Conservation (phyloP, 1,140 invertebrate genomes). For the Olivierus martensii region DNA sequence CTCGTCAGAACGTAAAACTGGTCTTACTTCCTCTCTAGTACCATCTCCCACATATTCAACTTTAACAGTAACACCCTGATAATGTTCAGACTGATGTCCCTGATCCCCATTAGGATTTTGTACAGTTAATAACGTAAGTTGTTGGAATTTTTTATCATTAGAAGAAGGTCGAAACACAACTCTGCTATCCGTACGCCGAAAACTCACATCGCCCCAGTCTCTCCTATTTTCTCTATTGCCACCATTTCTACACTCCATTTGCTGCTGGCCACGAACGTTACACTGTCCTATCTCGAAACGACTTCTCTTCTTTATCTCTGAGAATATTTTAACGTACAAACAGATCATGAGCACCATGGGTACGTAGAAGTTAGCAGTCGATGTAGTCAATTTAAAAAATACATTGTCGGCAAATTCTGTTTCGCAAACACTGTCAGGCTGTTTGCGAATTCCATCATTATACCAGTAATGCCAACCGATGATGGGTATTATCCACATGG, state of each 20-base stretch:
- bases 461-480: slow-evolving; percentile 34
- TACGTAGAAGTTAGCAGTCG: slow-evolving; percentile 42
- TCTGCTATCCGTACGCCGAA: not conserved
- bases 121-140: slow-evolving; percentile 2
- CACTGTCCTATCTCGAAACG: slow-evolving; percentile 28
- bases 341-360: slow-evolving; percentile 40
- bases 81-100: slow-evolving; percentile 10
- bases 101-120: slow-evolving; percentile 3
- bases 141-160: not conserved
- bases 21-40: not conserved
- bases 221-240: too few species aligned
- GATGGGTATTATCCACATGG: slow-evolving; percentile 39
- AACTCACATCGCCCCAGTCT: too few species aligned
- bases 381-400: slow-evolving; percentile 37
- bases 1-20: not conserved
- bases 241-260: too few species aligned
- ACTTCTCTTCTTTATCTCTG: slow-evolving; percentile 36
- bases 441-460: slow-evolving; percentile 16
- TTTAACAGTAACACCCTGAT: slow-evolving; percentile 22
- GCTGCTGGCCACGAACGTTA: too few species aligned
- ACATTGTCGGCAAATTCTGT: slow-evolving; percentile 41
- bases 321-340: slow-evolving; percentile 39
- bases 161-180: not conserved
- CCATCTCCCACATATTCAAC: slow-evolving; percentile 20
- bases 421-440: slow-evolving; percentile 23